A percentile compares a stretch with the other conserved stretches of the same genome.
phyloP scores from a whole-genome alignment of 2,113 vertebrate species.

The Paratilapia polleni region DNA sequence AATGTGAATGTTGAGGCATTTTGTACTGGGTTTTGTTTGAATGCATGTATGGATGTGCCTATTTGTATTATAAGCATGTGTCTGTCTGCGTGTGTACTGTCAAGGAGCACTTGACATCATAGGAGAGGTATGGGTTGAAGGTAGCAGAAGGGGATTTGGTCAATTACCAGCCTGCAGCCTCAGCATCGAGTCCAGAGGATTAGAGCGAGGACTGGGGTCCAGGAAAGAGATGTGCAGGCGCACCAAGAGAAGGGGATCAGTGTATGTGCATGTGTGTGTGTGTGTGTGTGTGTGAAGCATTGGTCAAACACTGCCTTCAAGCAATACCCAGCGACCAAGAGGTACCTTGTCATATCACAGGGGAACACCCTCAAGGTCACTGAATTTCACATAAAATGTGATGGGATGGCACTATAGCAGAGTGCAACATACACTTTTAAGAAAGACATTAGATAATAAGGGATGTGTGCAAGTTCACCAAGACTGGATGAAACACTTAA shows the following conservation, averaged over 20 bases:
- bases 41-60: neutral
- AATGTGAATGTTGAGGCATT: neutral
- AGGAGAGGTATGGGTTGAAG: conserved; percentile 62
- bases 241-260: conserved; percentile 52
- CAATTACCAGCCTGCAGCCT: conserved; percentile 76
- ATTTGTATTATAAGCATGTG: neutral
- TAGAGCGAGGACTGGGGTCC: conserved; percentile 63
- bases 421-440: neutral
- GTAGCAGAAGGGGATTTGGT: conserved; percentile 73
- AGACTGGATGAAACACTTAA: neutral
- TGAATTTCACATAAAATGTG: neutral
- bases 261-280: conserved; percentile 27
- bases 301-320: conserved; percentile 50
- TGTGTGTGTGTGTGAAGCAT: conserved; percentile 25
- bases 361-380: conserved; percentile 55
- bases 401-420: neutral
- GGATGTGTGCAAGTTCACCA: neutral
- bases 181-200: conserved; percentile 78
- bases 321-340: conserved; percentile 19
- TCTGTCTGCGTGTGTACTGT: conserved; percentile 38
- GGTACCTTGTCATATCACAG: conserved; percentile 22
- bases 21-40: neutral
- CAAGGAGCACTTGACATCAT: conserved; percentile 66
- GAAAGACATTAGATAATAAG: neutral
- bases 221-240: conserved; percentile 63